Evolutionary conservation across 1,140 invertebrate genomes (phyloP), one percentile per base, ranked within the genome.

Genomic region (Papilio machaon): DNA sequence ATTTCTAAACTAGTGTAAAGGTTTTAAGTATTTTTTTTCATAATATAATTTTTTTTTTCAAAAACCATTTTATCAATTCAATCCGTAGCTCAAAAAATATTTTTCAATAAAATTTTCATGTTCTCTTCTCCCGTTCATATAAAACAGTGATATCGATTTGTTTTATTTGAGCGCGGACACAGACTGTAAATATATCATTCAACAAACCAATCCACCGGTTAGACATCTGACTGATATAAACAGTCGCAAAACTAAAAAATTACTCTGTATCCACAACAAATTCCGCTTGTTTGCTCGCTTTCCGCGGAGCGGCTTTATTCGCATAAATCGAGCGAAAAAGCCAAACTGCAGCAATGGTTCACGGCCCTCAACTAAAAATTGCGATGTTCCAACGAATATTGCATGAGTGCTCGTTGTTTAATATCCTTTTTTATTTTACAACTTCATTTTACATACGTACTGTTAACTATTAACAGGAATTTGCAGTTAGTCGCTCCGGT

Each of bases 261-360:
- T 86, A 87, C 86, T 85, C 83, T 90, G 87, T 91, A 87, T 85
- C 86, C 87, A 82, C 86, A 91, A 92, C 89, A 91, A 93, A 91
- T 91, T 92, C 83, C 86, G 85, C 90, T 89, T 91, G 93, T 94
- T 92, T 91, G 89, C 85, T 81, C 90, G 91, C 89, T 92, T 90
- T 92, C 91, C 88, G 87, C 89, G 89, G 83, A 81, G 78, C 87
- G 83, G 85, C 89, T 91, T 91, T 91, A 90, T 91, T 88, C 91
- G 82, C 91, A 94, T 94, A 94, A 94, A 94, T 94, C 90, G 85
- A 90, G 88, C 86, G 88, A 90, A 94, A 92, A 91, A 86, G 87
- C 88, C 91, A 93, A 94, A 94, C 92, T 94, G 91, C 92, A 87
- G 87, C 87, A 85, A 92, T 92, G 89, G 86, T 88, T 91, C 91